Conservation (phyloP, 2,113 vertebrate genomes). For the Nothoprocta pentlandii region DNA sequence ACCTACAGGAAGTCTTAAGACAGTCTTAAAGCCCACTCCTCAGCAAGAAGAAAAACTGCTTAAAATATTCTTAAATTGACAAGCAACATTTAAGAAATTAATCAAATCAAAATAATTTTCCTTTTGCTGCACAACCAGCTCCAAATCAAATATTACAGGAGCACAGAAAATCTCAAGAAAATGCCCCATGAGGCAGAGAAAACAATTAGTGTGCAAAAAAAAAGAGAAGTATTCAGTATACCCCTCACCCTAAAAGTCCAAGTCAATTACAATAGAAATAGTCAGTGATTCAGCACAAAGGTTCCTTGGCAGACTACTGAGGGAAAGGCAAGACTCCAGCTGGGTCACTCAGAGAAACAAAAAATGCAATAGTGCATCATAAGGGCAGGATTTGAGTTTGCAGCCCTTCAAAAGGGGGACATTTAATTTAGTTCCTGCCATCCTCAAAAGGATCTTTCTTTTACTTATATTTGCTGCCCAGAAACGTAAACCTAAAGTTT, state of each 20-base stretch:
- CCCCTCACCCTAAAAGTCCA: slow-evolving; percentile 48
- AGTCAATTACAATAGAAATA: slow-evolving; percentile 70
- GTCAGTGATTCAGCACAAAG: slow-evolving; percentile 69
- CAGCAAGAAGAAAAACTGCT: not conserved
- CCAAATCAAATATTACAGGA: slow-evolving; percentile 27
- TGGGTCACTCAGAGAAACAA: slow-evolving; percentile 62
- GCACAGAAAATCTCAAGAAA: slow-evolving; percentile 36
- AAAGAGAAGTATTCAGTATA: slow-evolving; percentile 33
- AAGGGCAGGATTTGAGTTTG: slow-evolving; percentile 44
- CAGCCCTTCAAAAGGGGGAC: not conserved
- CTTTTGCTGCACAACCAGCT: slow-evolving; percentile 11
- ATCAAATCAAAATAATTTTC: not conserved
- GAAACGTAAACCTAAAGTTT: not conserved
- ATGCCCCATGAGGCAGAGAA: slow-evolving; percentile 33
- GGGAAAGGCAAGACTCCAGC: slow-evolving; percentile 67
- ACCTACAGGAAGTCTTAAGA: slow-evolving; percentile 13
- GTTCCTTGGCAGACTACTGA: slow-evolving; percentile 64
- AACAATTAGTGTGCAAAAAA: slow-evolving; percentile 64
- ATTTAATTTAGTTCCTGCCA: not conserved
- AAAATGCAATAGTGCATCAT: slow-evolving; percentile 51
- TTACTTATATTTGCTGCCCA: not conserved
- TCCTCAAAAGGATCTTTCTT: not conserved
- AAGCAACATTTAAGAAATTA: not conserved
- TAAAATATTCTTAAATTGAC: not conserved
- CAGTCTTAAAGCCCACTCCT: not conserved